Evolutionary conservation across 1,140 invertebrate species (phyloP).

Genomic region (Drosophila varians): DNA sequence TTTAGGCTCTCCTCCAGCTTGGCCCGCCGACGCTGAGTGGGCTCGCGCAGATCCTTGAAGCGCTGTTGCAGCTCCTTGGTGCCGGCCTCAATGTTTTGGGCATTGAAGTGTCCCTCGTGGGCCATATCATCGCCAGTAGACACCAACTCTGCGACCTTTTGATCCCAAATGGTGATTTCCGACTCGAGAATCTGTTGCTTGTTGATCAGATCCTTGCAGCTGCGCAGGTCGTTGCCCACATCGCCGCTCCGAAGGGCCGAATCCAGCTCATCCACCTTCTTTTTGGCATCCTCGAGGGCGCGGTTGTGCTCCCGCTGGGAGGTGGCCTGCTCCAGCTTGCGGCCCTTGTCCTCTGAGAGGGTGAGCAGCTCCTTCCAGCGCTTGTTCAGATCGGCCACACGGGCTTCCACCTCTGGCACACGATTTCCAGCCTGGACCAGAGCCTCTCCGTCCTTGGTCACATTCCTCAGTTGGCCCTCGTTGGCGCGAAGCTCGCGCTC

Average conservation of each 20-base stretch:
- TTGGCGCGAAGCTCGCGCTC: constrained; percentile 97
- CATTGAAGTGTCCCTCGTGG: constrained; percentile 96
- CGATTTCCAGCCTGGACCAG: constrained; percentile 89
- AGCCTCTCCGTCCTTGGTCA: constrained; percentile 91
- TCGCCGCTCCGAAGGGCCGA: constrained; percentile 90
- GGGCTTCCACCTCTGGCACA: constrained; percentile 87
- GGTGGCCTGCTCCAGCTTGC: constrained; percentile 87
- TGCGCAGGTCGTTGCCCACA: constrained; percentile 92
- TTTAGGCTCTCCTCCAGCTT: constrained; percentile 93
- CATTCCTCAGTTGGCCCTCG: constrained; percentile 92
- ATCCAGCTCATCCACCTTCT: constrained; percentile 92
- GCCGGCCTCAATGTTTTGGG: constrained; percentile 91
- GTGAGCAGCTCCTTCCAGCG: constrained; percentile 89
- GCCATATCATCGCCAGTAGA: constrained; percentile 94
- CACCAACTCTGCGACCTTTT: constrained; percentile 90
- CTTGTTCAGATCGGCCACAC: constrained; percentile 88
- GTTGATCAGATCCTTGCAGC: constrained; percentile 94
- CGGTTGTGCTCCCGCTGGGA: constrained; percentile 82
- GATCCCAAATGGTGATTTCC: constrained; percentile 91
- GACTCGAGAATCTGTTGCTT: constrained; percentile 93
- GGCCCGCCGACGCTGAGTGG: constrained; percentile 88
- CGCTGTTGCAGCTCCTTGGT: constrained; percentile 90
- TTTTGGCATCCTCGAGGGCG: constrained; percentile 91
- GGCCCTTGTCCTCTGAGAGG: constrained; percentile 91
- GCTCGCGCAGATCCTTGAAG: constrained; percentile 87